Base-by-base conservation (phyloP, 1,140 invertebrate genomes). In the Stratiolaelaps scimitus region DNA sequence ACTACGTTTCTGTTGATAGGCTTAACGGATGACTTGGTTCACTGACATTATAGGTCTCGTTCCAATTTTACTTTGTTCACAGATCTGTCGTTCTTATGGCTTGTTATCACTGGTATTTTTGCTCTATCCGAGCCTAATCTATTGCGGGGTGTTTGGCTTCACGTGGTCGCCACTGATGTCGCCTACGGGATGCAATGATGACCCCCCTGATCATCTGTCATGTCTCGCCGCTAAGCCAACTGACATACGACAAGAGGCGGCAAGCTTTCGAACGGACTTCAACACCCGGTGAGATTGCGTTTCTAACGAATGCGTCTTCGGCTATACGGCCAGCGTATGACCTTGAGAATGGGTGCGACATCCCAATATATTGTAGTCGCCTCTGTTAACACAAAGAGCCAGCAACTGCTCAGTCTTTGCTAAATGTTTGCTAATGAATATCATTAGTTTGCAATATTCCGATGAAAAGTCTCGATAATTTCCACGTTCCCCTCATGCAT, bases 51-150 rank as follows among this genome's bases (percentile, higher is more conserved):
- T 20, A 7, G 4, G 47, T 15, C 13, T 48, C 15, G 15, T 15
- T 15, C 4, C 7, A 5, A 20, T 10, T 1, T 4, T 15, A 5
- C 23, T 60, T 10, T 60, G 26, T 15, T 17, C 15, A 6, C 53
- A 60, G 53, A 60, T 60, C 53, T 60, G 53, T 60, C 53, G 53
- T 29, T 60, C 53, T 6, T 60, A 60, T 60, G 53, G 53, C 13
- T 29, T 34, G 53, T 34, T 60, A 17, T 60, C 53, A 34, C 34
- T 60, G 23, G 53, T 34, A 15, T 60, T 60, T 23, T 60, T 60
- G 23, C 20, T 60, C 13, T 60, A 60, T 26, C 53, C 53, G 15
- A 34, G 26, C 23, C 26, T 60, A 15, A 60, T 60, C n/a, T 60
- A 60, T 23, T 60, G 53, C 26, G 53, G 53, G 2, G 53, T 60